Evolutionary conservation across 2,797 vertebrate genomes (phyloP).

Genomic region (Buceros bicornis): DNA sequence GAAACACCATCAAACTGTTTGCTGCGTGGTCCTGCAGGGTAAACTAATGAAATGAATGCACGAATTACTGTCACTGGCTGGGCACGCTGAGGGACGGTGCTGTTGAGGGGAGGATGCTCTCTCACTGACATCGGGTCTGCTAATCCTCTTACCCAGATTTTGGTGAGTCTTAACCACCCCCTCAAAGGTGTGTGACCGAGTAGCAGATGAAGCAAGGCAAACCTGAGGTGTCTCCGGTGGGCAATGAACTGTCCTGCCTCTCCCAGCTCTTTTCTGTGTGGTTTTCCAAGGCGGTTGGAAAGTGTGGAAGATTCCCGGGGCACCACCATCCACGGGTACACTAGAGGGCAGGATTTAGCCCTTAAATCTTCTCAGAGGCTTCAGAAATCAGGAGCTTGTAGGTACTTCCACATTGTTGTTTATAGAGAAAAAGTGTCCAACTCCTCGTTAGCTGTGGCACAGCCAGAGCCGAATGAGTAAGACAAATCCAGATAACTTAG

Average conservation of each 20-base stretch:
- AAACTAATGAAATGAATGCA: neutral
- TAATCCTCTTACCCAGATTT: neutral
- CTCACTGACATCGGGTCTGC: fast-evolving
- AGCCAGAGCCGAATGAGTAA: neutral
- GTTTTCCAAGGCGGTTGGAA: neutral
- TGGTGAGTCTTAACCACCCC: neutral
- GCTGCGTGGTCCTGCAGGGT: neutral
- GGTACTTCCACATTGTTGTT: neutral
- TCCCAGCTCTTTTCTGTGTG: neutral
- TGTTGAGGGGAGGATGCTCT: neutral
- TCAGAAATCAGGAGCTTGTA: neutral
- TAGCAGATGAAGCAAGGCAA: neutral
- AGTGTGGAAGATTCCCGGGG: neutral
- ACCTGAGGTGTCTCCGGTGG: fast-evolving
- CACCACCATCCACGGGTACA: neutral
- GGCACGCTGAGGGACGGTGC: neutral
- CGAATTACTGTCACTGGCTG: neutral
- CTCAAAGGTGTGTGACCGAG: fast-evolving
- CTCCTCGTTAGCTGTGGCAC: neutral
- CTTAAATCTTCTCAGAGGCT: neutral
- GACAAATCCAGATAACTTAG: neutral
- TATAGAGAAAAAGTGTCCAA: neutral
- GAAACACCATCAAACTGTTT: neutral
- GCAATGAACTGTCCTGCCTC: neutral
- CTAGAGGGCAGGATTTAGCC: slow-evolving; percentile 61